Percentiles rank a stretch among this genome's conserved stretches.
These are phyloP conservation scores for Scylla paramamosain DNA, from an alignment of 1,140 invertebrate species.

Conservation along the genomic window DNA sequence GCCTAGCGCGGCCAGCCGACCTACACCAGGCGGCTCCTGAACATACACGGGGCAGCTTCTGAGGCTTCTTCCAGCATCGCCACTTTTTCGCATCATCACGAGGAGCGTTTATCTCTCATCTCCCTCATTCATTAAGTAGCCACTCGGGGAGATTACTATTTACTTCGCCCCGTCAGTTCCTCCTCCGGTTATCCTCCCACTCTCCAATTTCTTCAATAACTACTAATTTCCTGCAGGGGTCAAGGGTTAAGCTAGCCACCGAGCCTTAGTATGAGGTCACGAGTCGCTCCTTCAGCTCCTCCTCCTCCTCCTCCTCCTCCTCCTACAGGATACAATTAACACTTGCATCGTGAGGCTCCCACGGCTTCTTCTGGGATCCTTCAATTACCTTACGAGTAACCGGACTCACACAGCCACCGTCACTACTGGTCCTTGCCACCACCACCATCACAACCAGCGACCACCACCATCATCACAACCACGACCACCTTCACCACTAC, in stretches of 20 bases:
- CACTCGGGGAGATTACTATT: neutral
- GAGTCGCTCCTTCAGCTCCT: neutral
- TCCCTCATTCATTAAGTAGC: neutral
- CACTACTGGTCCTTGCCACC: neutral
- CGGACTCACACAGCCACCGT: neutral
- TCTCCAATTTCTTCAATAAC: neutral
- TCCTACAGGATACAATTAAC: neutral
- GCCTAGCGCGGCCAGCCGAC: too few species aligned
- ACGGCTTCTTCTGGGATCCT: neutral
- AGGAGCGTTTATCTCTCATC: neutral
- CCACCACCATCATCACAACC: neutral
- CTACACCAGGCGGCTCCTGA: too few species aligned
- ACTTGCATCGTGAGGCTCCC: neutral
- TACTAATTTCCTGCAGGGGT: slow-evolving; percentile 3
- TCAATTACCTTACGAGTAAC: neutral
- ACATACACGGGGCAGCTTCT: too few species aligned
- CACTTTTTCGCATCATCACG: too few species aligned
- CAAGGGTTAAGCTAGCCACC: neutral
- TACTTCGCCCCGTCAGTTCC: neutral
- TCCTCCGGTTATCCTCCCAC: neutral
- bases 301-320: neutral
- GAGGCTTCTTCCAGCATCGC: neutral
- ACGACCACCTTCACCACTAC: neutral
- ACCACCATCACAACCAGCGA: neutral
- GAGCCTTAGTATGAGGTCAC: neutral